Conservation (phyloP, 2,113 vertebrate species). For the Pseudorasbora parva region DNA sequence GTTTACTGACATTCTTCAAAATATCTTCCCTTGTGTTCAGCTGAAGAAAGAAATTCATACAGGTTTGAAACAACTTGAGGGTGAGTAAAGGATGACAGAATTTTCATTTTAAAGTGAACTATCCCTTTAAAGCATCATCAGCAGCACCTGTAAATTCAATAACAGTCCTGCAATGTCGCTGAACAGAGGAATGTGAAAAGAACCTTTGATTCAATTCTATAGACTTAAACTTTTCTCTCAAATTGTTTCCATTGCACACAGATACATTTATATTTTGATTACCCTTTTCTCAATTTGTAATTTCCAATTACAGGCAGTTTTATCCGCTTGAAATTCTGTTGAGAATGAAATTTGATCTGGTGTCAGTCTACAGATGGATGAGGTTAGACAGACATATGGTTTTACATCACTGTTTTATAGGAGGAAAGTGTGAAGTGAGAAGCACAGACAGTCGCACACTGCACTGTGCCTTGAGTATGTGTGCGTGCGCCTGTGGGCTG, state of each 20-base stretch:
- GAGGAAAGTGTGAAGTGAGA: conserved; percentile 7
- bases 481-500: not conserved
- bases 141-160: not conserved
- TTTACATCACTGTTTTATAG: not conserved
- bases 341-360: conserved; percentile 30
- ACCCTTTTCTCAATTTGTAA: not conserved
- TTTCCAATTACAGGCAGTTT: conserved; percentile 30
- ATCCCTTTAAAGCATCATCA: no score
- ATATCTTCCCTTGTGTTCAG: no score
- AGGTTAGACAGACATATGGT: conserved; percentile 31
- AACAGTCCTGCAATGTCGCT: not conserved
- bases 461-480: not conserved
- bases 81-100: no score
- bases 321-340: conserved; percentile 1
- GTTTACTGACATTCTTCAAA: no score
- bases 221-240: not conserved
- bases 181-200: not conserved
- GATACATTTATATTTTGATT: not conserved
- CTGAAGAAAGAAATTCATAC: no score
- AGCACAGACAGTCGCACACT: not conserved
- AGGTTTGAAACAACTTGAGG: no score
- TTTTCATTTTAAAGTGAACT: no score
- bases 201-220: not conserved
- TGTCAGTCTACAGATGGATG: conserved; percentile 33
- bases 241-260: conserved; percentile 2